A percentile compares a stretch with the other conserved stretches of the same genome.
Evolutionary conservation across 2,797 vertebrate species (phyloP).

Genomic region (Peromyscus melanophrys): DNA sequence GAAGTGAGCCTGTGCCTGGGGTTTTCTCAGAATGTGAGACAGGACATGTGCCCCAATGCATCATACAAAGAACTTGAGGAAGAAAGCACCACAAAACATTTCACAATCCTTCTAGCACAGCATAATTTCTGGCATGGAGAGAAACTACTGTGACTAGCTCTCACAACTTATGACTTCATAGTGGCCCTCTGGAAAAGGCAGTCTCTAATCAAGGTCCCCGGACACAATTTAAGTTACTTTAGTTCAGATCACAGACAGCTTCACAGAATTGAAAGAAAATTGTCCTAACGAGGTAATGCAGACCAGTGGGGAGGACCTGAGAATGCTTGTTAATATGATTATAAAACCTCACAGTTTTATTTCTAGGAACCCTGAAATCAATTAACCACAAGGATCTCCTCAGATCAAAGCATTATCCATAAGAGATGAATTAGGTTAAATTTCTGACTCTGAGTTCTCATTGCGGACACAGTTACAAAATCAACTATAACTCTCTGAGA

Average conservation of each 20-base stretch:
- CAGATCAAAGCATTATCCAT: slow-evolving; percentile 45
- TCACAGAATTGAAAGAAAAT: slow-evolving; percentile 22
- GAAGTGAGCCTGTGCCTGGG: background rate
- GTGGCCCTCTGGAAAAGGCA: slow-evolving; percentile 25
- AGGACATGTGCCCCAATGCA: background rate
- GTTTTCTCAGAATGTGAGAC: background rate
- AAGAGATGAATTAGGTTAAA: background rate
- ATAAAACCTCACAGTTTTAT: slow-evolving; percentile 56
- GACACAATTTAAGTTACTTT: slow-evolving; percentile 18
- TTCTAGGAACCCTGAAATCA: slow-evolving; percentile 54
- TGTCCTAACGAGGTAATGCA: background rate
- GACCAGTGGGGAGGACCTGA: slow-evolving; percentile 40
- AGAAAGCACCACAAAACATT: slow-evolving; percentile 49
- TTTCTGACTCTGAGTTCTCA: background rate
- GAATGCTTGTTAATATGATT: slow-evolving; percentile 23
- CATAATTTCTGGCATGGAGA: background rate
- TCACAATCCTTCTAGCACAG: slow-evolving; percentile 24
- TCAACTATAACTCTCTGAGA: background rate
- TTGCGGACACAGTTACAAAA: slow-evolving; percentile 23
- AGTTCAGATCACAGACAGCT: slow-evolving; percentile 15
- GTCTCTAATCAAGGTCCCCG: background rate
- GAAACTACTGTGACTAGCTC: slow-evolving; percentile 54
- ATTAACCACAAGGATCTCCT: slow-evolving; percentile 23
- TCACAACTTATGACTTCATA: slow-evolving; percentile 62
- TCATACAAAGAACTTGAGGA: background rate